Evolutionary conservation across 2,888 invertebrate species (phyloP), one percentile per base, ranked within the genome.

Genomic region (Chloroclystis v-ata): DNA sequence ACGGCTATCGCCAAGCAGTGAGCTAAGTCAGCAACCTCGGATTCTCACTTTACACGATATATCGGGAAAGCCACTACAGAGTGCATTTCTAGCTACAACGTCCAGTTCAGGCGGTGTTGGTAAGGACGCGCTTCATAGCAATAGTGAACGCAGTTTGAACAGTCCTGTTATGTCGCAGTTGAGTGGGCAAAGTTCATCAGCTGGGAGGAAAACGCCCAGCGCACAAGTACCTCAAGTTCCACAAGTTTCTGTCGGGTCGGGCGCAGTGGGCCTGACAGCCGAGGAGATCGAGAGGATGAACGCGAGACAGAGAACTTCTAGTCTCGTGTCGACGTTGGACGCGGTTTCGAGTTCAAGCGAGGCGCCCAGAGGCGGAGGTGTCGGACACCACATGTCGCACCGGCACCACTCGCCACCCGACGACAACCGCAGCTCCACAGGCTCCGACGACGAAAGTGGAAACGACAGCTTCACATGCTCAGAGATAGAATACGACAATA

Each of bases 391-490:
- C 59, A 84, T 93, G 63, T 91, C 91, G 1, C 92, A 93, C 61
- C 89, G 93, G 60, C 92, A 92, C 61, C 93, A 93, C 70, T 93
- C 93, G 16, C 93, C 93, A 10, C 92, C 92, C 28, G 90, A 92
- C 12, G 92, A 92, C 62, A 92, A 94, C 61, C 91, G 94, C 65
- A 92, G 94, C 65, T 94, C 95, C 7, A 94, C 94, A 0, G 87
- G 85, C 2, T 94, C 95, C 6, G 95, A 97, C 7, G 95, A 97
- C 64, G 97, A 97, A 75, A 97, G 97, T 79, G 94, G 93, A 56
- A 97, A 98, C 81, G 98, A 98, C 74, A 97, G 97, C 63, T 98
- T 98, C 85, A 98, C 98, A 8, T 98, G 98, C 84, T 98, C 98
- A 0, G 98, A 98, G 87, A 97, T 97, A 72, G 98, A 98, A 78